Conservation (phyloP, 2,888 invertebrate species). For the Phengaris alcon region DNA sequence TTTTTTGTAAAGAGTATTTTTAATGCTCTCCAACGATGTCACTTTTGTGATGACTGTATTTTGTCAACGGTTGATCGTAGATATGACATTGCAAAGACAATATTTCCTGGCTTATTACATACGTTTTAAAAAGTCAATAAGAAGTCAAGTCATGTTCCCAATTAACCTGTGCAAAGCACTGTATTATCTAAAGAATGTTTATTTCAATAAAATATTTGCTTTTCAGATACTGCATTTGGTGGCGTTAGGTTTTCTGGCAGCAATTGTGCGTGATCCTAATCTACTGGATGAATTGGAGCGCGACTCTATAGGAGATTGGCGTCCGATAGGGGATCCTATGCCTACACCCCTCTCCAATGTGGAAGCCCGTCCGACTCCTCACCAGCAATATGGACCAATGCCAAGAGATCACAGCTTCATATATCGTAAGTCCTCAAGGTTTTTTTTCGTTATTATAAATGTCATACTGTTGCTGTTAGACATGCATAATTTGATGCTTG, state of each 20-base stretch:
- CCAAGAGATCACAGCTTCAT: conserved; percentile 81
- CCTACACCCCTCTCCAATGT: conserved; percentile 87
- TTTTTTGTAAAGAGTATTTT: no score
- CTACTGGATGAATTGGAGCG: conserved; percentile 81
- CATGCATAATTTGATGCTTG: no score
- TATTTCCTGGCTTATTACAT: no score
- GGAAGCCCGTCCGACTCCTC: conserved; percentile 76
- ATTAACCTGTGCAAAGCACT: no score
- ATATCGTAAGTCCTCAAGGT: conserved; percentile 79
- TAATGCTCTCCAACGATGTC: no score
- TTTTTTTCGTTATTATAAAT: not conserved
- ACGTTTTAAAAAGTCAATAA: no score
- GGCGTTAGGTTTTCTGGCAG: conserved; percentile 85
- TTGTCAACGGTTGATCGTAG: no score
- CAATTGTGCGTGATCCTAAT: conserved; percentile 86
- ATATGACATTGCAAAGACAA: no score
- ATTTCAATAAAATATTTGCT: not conserved
- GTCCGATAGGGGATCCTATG: conserved; percentile 69
- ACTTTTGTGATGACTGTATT: no score
- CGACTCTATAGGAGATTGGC: conserved; percentile 67
- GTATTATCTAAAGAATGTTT: not conserved
- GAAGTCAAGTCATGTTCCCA: no score
- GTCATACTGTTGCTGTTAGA: no score
- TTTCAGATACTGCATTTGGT: conserved; percentile 86
- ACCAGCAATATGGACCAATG: conserved; percentile 64